Conservation (phyloP, 2,888 invertebrate species). For the Amphiduros pacificus region DNA sequence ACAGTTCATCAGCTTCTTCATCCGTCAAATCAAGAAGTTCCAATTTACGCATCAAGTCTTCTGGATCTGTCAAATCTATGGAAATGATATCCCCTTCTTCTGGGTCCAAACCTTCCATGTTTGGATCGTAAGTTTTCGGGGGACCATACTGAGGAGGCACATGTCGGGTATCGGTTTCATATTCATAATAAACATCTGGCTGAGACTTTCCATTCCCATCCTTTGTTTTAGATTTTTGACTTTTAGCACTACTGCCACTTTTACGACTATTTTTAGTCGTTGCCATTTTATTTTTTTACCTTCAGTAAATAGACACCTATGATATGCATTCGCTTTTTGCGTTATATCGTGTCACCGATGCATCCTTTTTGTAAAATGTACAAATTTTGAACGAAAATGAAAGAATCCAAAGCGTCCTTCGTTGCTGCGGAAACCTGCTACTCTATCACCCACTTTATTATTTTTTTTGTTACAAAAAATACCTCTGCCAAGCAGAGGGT, state of each 20-base stretch:
- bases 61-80: constrained; percentile 4
- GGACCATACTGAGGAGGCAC: too few relatives aligned
- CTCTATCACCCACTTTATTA: neutral
- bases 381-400: too few relatives aligned
- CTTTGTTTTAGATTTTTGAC: neutral
- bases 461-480: too few relatives aligned
- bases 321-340: too few relatives aligned
- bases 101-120: neutral
- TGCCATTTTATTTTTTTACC: neutral
- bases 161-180: too few relatives aligned
- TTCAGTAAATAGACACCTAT: too few relatives aligned
- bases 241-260: neutral
- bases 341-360: too few relatives aligned
- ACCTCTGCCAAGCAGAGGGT: too few relatives aligned
- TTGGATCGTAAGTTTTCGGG: neutral
- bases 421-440: neutral
- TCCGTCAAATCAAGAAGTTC: constrained; percentile 7
- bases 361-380: too few relatives aligned
- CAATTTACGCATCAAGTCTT: neutral
- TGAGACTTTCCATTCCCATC: neutral
- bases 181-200: too few relatives aligned
- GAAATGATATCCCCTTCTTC: neutral
- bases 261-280: neutral
- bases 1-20: constrained; percentile 4
- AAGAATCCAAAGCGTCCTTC: constrained; percentile 3